A percentile compares a stretch with the other conserved stretches of the same genome.
phyloP scores from a whole-genome alignment of 2,888 invertebrate genomes.

The Patella ulyssiponensis region DNA sequence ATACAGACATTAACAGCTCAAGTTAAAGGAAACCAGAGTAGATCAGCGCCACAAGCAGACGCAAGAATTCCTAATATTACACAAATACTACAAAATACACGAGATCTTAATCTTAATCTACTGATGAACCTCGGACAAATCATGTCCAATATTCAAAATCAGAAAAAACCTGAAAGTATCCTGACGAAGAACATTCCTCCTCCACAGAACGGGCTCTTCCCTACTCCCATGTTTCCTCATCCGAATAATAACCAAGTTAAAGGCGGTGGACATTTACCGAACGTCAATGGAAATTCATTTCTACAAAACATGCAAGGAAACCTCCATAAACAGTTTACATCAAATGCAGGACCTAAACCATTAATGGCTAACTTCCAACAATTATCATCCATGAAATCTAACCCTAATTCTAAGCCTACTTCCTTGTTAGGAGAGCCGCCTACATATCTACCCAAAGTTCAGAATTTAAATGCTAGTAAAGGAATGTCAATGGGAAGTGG shows the following conservation, averaged over 20 bases:
- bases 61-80: background rate
- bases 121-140: constrained; percentile 58
- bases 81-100: constrained; percentile 35
- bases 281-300: too few species aligned
- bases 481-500: background rate
- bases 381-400: background rate
- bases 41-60: background rate
- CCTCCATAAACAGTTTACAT: too few species aligned
- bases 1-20: constrained; percentile 71
- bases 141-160: constrained; percentile 46
- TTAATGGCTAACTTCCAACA: background rate
- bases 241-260: constrained; percentile 22
- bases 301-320: too few species aligned
- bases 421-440: constrained; percentile 38
- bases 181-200: background rate
- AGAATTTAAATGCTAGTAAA: background rate
- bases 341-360: background rate
- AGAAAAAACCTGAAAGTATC: constrained; percentile 5
- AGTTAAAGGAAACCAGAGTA: constrained; percentile 36
- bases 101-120: constrained; percentile 50
- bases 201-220: background rate
- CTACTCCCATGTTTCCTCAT: constrained; percentile 18
- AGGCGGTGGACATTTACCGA: background rate
- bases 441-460: background rate
- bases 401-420: background rate